A percentile compares a stretch with the other conserved stretches of the same genome.
These are phyloP conservation scores for Cotesia congregata DNA, from an alignment of 2,888 invertebrate genomes.

Conservation along the genomic window DNA sequence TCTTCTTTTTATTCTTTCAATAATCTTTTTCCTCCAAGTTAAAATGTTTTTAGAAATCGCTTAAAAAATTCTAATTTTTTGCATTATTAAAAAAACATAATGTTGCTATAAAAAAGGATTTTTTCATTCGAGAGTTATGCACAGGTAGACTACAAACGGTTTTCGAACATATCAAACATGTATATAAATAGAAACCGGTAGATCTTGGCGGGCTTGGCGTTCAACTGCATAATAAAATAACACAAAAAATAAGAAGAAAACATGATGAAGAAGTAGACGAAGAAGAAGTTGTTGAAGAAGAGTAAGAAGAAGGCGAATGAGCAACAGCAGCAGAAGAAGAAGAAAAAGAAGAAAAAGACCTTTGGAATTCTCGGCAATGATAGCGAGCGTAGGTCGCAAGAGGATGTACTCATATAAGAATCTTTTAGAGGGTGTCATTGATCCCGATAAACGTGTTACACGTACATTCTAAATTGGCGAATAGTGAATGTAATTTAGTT, in stretches of 20 bases:
- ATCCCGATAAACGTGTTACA: constrained; percentile 58
- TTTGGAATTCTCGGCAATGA: constrained; percentile 63
- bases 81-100: too few relatives aligned
- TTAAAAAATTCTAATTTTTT: too few relatives aligned
- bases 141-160: neutral
- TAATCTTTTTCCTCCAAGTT: too few relatives aligned
- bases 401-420: constrained; percentile 49
- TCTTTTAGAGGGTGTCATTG: constrained; percentile 60
- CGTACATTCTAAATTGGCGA: constrained; percentile 19
- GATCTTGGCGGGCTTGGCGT: constrained; percentile 58
- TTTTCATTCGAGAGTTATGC: neutral
- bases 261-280: neutral
- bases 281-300: neutral
- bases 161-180: constrained; percentile 37
- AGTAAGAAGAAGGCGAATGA: neutral
- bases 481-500: neutral
- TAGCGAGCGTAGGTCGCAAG: constrained; percentile 55
- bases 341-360: constrained; percentile 52
- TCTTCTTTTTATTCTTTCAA: too few relatives aligned
- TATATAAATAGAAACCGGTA: constrained; percentile 67
- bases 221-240: neutral
- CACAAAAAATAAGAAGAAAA: neutral
- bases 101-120: too few relatives aligned
- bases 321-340: constrained; percentile 29
- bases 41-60: too few relatives aligned